Conservation (phyloP, 1,140 invertebrate genomes). For the Saccostrea cuccullata region DNA sequence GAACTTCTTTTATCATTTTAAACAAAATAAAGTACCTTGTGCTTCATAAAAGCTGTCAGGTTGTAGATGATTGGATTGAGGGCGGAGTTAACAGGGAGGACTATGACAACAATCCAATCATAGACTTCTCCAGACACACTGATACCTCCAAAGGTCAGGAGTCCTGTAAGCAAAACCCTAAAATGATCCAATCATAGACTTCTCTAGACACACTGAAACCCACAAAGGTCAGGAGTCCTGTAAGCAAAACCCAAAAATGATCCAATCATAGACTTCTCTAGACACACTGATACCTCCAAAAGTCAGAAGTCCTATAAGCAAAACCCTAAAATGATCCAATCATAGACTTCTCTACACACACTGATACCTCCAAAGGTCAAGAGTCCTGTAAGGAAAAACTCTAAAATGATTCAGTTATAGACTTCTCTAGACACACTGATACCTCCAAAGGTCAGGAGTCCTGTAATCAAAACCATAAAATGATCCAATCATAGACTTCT, state of each 20-base stretch:
- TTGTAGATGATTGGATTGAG: slow-evolving; percentile 58
- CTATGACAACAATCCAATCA: slow-evolving; percentile 53
- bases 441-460: no score
- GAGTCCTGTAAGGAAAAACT: neutral
- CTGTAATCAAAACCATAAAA: neutral
- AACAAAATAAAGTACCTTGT: slow-evolving; percentile 6
- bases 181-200: neutral
- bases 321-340: neutral
- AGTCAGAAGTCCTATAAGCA: no score
- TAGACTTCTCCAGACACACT: slow-evolving; percentile 79
- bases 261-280: neutral
- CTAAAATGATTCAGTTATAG: neutral
- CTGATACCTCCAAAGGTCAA: no score
- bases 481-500: neutral
- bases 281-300: no score
- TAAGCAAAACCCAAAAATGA: neutral
- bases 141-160: neutral
- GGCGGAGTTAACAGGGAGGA: slow-evolving; percentile 58
- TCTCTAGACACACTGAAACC: no score
- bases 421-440: no score
- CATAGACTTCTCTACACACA: neutral
- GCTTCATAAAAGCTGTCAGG: slow-evolving; percentile 2
- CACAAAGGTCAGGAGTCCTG: no score
- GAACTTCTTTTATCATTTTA: neutral
- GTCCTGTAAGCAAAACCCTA: neutral